These are phyloP conservation scores for Micromys minutus DNA, from an alignment of 2,113 vertebrate genomes.

Conservation along the genomic window DNA sequence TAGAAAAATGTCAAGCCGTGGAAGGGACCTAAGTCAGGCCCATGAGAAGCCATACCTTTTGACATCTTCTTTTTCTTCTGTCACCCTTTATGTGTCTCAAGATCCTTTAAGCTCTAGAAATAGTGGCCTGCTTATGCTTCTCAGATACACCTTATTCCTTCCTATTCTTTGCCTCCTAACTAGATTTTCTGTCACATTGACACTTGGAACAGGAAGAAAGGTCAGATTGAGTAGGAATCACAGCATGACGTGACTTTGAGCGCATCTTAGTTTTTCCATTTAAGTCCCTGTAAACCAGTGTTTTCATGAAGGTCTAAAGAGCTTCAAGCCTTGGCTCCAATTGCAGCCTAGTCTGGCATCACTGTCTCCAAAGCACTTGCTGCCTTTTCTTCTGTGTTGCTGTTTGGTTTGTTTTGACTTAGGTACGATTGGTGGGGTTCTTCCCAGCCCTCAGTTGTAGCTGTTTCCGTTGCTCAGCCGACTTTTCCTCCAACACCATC, in stretches of 20 bases:
- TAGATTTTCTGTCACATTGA: not conserved
- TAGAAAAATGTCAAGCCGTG: not conserved
- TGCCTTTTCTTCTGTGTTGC: not conserved
- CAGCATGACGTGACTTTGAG: not conserved
- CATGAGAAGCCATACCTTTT: not conserved
- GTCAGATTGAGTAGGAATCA: not conserved
- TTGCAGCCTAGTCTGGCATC: not conserved
- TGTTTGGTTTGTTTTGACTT: not conserved
- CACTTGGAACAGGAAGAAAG: not conserved
- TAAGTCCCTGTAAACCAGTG: not conserved
- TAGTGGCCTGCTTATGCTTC: not conserved
- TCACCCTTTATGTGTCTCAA: not conserved
- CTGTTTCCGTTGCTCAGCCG: not conserved
- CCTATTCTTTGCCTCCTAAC: not conserved
- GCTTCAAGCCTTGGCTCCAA: not conserved
- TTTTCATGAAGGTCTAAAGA: not conserved
- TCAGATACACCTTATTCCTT: not conserved
- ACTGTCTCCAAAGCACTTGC: not conserved
- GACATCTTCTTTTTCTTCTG: not conserved
- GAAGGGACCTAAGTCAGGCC: not conserved
- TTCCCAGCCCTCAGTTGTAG: not conserved
- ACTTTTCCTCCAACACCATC: not conserved
- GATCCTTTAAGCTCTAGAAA: not conserved
- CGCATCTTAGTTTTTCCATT: not conserved
- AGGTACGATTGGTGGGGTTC: not conserved